Conservation (phyloP, 2,113 vertebrate genomes). For the Ctenomys sociabilis region DNA sequence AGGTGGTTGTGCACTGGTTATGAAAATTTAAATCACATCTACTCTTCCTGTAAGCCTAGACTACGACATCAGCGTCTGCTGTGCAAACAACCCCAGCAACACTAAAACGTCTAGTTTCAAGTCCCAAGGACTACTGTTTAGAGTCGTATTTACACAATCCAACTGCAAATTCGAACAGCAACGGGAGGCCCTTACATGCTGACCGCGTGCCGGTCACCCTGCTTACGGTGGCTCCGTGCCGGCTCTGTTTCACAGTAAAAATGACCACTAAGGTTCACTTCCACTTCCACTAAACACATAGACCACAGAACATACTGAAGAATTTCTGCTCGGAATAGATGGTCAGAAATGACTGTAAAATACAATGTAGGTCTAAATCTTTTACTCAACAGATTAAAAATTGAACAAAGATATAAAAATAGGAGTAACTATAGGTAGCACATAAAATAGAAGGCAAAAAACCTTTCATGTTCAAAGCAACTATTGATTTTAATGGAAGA, state of each 20-base stretch:
- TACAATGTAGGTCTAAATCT: not conserved
- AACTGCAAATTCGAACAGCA: not conserved
- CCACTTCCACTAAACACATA: not conserved
- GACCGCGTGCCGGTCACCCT: not conserved
- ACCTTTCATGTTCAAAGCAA: not conserved
- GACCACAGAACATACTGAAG: not conserved
- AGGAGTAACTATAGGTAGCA: not conserved
- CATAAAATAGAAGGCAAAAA: not conserved
- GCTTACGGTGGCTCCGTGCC: too few relatives aligned
- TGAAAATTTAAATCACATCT: not conserved
- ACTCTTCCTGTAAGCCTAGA: not conserved
- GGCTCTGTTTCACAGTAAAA: not conserved
- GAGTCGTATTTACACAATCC: not conserved
- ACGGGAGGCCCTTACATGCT: not conserved
- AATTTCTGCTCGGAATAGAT: not conserved
- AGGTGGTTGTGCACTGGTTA: too few relatives aligned
- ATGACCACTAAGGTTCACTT: not conserved
- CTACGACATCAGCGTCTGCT: not conserved
- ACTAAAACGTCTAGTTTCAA: not conserved
- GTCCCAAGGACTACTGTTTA: not conserved
- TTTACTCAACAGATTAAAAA: constrained; percentile 19
- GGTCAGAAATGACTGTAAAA: not conserved
- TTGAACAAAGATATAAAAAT: not conserved
- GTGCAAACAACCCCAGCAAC: not conserved
- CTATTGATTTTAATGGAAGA: not conserved